Evolutionary conservation across 2,888 invertebrate genomes (phyloP).

Genomic region (Caenorhabditis sp.): DNA sequence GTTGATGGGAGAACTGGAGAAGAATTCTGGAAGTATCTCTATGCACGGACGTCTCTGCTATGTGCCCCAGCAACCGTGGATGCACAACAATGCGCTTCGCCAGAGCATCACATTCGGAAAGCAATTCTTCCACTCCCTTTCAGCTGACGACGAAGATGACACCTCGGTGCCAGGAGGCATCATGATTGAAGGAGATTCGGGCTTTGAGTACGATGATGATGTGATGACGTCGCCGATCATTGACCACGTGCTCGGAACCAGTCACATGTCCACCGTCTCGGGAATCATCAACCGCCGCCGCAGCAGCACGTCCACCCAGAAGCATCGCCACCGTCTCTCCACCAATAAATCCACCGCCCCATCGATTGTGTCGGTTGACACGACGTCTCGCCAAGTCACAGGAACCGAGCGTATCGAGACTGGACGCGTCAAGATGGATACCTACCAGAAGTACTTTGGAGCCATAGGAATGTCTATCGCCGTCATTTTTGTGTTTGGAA

Average conservation of each 20-base stretch:
- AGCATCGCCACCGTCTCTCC: background rate
- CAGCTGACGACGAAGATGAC: too few species aligned
- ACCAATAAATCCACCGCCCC: background rate
- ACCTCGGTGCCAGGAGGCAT: too few species aligned
- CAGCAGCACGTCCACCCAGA: too few species aligned
- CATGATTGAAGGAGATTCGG: too few species aligned
- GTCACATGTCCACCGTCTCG: too few species aligned
- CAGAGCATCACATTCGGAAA: constrained; percentile 88
- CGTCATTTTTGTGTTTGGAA: constrained; percentile 84
- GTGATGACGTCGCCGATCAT: constrained; percentile 38
- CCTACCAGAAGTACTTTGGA: constrained; percentile 91
- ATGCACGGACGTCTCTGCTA: constrained; percentile 85
- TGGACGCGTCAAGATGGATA: constrained; percentile 88
- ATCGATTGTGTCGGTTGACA: background rate
- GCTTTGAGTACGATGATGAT: too few species aligned
- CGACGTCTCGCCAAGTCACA: constrained; percentile 82
- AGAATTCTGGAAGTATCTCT: constrained; percentile 60
- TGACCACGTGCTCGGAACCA: constrained; percentile 66
- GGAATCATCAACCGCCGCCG: too few species aligned
- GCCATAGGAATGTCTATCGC: constrained; percentile 89
- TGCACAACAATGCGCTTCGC: constrained; percentile 93
- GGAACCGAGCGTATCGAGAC: constrained; percentile 92
- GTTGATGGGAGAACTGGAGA: constrained; percentile 83
- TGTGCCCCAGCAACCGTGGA: constrained; percentile 97
- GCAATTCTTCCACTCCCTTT: too few species aligned